These are phyloP conservation scores for Archips xylosteana DNA, from an alignment of 2,888 invertebrate species.

Conservation along the genomic window DNA sequence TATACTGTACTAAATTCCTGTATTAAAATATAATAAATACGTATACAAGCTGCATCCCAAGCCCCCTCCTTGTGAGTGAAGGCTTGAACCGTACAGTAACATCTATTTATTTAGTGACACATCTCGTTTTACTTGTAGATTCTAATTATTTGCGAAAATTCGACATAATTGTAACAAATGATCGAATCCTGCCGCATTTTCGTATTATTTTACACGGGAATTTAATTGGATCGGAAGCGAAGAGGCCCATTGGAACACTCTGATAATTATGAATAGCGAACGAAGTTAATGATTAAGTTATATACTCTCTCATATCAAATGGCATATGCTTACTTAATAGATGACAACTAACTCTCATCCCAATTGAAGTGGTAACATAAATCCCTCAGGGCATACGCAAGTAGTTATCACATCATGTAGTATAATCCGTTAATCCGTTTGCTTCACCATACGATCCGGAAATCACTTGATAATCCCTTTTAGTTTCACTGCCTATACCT, in stretches of 20 bases:
- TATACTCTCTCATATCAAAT: background rate
- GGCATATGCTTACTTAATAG: background rate
- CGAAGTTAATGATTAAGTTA: background rate
- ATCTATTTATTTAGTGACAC: too few species aligned
- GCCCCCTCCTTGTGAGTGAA: too few species aligned
- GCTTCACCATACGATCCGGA: constrained; percentile 3
- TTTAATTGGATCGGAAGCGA: constrained; percentile 1
- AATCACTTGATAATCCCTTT: constrained; percentile 13
- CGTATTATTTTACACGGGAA: background rate
- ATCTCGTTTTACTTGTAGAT: background rate
- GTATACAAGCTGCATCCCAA: too few species aligned
- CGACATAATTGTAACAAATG: background rate
- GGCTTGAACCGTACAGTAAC: too few species aligned
- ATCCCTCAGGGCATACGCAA: constrained; percentile 6
- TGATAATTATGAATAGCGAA: background rate
- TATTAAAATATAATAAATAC: too few species aligned
- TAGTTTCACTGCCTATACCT: background rate
- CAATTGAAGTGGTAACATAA: background rate
- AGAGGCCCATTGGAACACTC: background rate
- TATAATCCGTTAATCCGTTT: constrained; percentile 6
- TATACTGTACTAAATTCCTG: too few species aligned
- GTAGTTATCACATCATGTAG: constrained; percentile 6
- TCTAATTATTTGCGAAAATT: background rate
- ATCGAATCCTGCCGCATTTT: background rate
- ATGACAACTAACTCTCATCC: background rate